These are phyloP conservation scores for Dolichallabes microphthalmus DNA, from an alignment of 2,113 vertebrate genomes.

Conservation along the genomic window DNA sequence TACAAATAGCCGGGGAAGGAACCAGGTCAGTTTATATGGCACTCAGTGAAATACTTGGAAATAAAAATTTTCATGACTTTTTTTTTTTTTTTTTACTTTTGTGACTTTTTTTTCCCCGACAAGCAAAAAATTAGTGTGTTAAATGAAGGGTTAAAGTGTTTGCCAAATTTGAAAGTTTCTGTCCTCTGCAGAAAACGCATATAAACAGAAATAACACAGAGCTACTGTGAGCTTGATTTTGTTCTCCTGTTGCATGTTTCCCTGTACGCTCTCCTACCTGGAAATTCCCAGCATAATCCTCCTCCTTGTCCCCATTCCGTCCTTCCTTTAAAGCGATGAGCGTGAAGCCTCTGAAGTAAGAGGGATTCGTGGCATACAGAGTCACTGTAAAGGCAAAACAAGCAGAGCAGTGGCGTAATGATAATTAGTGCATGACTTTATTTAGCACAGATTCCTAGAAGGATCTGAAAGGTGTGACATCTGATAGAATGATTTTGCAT, in stretches of 20 bases:
- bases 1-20: too few species aligned
- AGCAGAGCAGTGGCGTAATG: background rate
- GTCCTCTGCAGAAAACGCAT: background rate
- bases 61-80: too few species aligned
- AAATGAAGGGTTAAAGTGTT: background rate
- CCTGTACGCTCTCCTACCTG: conserved; percentile 75
- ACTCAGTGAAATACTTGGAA: too few species aligned
- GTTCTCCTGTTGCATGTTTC: background rate
- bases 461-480: background rate
- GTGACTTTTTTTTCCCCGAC: too few species aligned
- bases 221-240: background rate
- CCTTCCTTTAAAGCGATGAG: conserved; percentile 90
- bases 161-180: background rate
- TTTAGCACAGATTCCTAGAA: background rate
- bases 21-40: too few species aligned
- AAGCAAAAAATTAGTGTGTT: too few species aligned
- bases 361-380: conserved; percentile 82
- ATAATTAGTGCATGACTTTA: too few species aligned
- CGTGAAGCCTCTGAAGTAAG: conserved; percentile 95
- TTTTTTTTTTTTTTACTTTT: too few species aligned
- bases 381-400: conserved; percentile 76
- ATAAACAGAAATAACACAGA: background rate
- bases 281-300: conserved; percentile 90
- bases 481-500: background rate
- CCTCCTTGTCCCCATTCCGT: conserved; percentile 87